phyloP scores from a whole-genome alignment of 2,113 vertebrate species.

The Chlorodrepanis virens region DNA sequence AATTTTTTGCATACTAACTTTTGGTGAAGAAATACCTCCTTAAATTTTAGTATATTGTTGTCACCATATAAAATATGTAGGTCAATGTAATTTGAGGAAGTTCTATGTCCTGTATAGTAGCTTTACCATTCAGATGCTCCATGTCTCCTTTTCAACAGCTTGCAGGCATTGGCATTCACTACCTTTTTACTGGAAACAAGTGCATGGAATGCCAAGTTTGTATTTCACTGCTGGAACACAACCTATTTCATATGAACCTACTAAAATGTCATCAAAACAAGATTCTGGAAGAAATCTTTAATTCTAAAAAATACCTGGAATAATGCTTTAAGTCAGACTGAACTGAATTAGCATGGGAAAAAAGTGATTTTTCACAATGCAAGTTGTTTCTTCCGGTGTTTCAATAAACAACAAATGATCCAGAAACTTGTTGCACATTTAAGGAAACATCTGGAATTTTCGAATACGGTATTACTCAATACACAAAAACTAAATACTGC shows the following conservation, averaged over 20 bases:
- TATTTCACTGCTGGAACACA: neutral
- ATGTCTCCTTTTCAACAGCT: neutral
- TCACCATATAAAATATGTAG: neutral
- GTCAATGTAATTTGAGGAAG: neutral
- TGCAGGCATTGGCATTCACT: neutral
- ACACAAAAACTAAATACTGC: neutral
- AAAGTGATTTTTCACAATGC: neutral
- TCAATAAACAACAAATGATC: neutral
- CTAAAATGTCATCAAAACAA: neutral
- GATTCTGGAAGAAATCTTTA: neutral
- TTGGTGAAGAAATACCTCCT: neutral
- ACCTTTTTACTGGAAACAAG: neutral
- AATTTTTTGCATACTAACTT: neutral
- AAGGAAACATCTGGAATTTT: conserved; percentile 27
- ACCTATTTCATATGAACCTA: neutral
- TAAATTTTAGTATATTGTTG: neutral
- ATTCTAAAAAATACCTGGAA: neutral
- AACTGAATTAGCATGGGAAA: neutral
- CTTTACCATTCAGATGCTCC: neutral
- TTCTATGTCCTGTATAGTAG: neutral
- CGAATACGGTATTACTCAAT: neutral
- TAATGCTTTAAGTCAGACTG: neutral
- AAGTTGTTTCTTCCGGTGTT: neutral
- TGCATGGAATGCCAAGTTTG: neutral
- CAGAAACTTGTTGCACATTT: neutral